Conservation (phyloP, 2,113 vertebrate genomes). For the Phrynocephalus versicolor region DNA sequence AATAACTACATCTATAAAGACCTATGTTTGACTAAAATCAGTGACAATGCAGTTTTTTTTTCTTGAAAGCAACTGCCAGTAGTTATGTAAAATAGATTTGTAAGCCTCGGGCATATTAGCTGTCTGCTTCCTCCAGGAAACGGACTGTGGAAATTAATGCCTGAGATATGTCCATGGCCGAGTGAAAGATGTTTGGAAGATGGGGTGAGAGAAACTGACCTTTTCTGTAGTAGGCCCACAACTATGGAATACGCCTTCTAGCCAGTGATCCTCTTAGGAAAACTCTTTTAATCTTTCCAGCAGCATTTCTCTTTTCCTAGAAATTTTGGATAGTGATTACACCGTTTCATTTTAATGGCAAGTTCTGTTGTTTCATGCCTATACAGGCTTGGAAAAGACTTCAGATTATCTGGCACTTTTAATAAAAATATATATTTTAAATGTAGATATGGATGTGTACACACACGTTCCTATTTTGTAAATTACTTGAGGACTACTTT, state of each 20-base stretch:
- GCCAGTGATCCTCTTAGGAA: too few species aligned
- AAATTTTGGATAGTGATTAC: too few species aligned
- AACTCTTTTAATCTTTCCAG: too few species aligned
- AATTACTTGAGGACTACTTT: neutral
- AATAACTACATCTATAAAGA: neutral
- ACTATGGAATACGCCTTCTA: too few species aligned
- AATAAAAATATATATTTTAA: too few species aligned
- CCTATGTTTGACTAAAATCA: neutral
- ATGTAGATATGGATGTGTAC: neutral
- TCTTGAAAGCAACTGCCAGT: neutral
- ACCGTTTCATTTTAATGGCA: neutral
- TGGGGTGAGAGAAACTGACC: too few species aligned
- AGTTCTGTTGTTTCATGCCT: neutral
- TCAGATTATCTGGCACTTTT: neutral
- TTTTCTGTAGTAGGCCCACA: too few species aligned
- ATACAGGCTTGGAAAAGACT: neutral
- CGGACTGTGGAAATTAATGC: neutral
- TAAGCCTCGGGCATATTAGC: neutral
- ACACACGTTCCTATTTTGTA: neutral
- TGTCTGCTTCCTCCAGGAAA: neutral
- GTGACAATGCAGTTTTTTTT: neutral
- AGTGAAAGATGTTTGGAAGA: neutral
- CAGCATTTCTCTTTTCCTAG: too few species aligned
- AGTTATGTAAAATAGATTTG: neutral
- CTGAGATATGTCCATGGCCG: too few species aligned